Evolutionary conservation across 2,888 invertebrate genomes (phyloP), one percentile per base, ranked within the genome.

Genomic region (Theretra japonica): DNA sequence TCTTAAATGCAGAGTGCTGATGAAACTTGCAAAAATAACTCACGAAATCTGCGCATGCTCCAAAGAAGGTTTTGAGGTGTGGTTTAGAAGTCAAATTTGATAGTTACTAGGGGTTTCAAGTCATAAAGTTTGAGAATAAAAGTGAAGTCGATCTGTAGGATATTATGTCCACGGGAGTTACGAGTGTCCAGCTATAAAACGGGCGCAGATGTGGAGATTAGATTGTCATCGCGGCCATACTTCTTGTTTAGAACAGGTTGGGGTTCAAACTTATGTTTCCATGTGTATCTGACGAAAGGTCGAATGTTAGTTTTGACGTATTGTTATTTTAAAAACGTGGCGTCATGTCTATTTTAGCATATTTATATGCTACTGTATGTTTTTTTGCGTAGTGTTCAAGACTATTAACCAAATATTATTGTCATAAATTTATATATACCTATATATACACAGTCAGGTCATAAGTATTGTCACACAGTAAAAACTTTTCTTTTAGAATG

Each of bases 161-260:
- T 58, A 50, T 60, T 17, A 80, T 80, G 78, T 76, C 75, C 77
- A 77, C 59, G 76, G 85, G 83, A 85, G 80, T 86, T 82, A 84
- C 79, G 74, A 74, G 78, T 75, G 75, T 79, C 78, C 76, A 79
- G 80, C 83, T 83, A 83, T 83, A 85, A 86, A 90, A 90, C 89
- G 86, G 88, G 88, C 87, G 77, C 86, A 90, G 92, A 93, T 92
- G 86, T 73, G 73, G 77, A 88, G 93, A 93, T 92, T 90, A 93
- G 91, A 93, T 93, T 86, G 77, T 78, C 85, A 86, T 86, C 83
- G 80, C 77, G 73, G 75, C 78, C 86, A 90, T 88, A 88, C 86
- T 88, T 86, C 88, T 86, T 87, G 87, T 86, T 85, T 81, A 82
- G 83, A 86, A 85, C 84, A 82, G 85, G 83, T 85, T 82, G 81